phyloP scores from a whole-genome alignment of 2,113 vertebrate genomes.

The Macaca nemestrina region DNA sequence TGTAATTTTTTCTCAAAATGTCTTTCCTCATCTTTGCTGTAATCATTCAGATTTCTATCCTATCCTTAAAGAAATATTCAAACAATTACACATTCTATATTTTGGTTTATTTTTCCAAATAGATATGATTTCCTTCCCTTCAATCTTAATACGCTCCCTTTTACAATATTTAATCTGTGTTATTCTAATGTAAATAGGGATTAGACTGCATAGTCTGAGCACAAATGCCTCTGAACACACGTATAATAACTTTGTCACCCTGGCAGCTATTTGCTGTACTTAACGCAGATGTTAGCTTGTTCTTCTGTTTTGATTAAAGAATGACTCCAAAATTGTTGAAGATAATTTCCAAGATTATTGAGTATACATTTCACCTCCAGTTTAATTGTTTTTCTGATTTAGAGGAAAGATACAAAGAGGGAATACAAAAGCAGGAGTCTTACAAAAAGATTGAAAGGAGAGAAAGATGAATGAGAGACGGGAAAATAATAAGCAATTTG shows the following conservation, averaged over 20 bases:
- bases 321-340: not conserved
- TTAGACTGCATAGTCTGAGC: not conserved
- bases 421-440: not conserved
- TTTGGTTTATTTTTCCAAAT: not conserved
- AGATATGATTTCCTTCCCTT: not conserved
- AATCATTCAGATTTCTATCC: not conserved
- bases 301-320: not conserved
- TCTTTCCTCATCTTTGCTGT: not conserved
- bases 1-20: not conserved
- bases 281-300: not conserved
- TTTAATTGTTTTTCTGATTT: not conserved
- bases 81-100: not conserved
- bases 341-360: not conserved
- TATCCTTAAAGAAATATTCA: not conserved
- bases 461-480: not conserved
- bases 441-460: not conserved
- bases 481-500: not conserved
- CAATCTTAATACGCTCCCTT: not conserved
- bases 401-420: not conserved
- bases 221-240: not conserved
- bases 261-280: not conserved
- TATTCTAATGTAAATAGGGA: not conserved
- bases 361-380: not conserved
- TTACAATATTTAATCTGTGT: not conserved
- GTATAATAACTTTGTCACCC: not conserved